These are phyloP conservation scores for Ophioninae sp. DNA, from an alignment of 2,888 invertebrate genomes.

Conservation along the genomic window DNA sequence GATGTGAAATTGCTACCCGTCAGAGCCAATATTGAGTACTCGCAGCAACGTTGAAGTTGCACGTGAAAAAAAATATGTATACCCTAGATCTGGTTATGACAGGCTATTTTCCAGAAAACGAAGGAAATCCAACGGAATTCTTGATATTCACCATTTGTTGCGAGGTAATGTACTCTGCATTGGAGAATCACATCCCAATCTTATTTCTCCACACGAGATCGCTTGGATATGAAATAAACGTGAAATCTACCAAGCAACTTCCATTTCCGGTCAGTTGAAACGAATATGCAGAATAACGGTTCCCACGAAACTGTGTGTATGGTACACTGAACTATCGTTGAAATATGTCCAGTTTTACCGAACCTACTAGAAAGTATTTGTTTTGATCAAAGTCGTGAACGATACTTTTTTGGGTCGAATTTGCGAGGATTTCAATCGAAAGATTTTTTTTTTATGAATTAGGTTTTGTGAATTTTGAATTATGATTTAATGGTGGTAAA, in stretches of 20 bases:
- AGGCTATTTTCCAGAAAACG: not conserved
- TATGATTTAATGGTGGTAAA: no score
- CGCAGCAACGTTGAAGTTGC: not conserved
- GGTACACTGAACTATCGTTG: no score
- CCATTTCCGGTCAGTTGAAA: not conserved
- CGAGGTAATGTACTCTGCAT: not conserved
- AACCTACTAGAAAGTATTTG: not conserved
- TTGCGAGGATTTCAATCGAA: not conserved
- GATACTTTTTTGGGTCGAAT: not conserved
- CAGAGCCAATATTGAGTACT: not conserved
- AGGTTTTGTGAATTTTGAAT: no score
- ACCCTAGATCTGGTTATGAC: not conserved
- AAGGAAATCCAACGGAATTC: not conserved
- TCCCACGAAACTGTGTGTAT: no score
- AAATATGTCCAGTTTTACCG: not conserved
- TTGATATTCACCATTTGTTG: conserved; percentile 10
- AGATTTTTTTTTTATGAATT: no score
- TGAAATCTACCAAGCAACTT: not conserved
- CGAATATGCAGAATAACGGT: not conserved
- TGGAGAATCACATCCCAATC: not conserved
- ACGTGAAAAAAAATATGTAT: not conserved
- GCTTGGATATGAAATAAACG: not conserved
- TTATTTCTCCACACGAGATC: not conserved
- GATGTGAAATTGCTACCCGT: not conserved
- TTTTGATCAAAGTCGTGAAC: not conserved